These are phyloP conservation scores for Clistopyga incitator DNA, from an alignment of 2,888 invertebrate genomes.

Conservation along the genomic window DNA sequence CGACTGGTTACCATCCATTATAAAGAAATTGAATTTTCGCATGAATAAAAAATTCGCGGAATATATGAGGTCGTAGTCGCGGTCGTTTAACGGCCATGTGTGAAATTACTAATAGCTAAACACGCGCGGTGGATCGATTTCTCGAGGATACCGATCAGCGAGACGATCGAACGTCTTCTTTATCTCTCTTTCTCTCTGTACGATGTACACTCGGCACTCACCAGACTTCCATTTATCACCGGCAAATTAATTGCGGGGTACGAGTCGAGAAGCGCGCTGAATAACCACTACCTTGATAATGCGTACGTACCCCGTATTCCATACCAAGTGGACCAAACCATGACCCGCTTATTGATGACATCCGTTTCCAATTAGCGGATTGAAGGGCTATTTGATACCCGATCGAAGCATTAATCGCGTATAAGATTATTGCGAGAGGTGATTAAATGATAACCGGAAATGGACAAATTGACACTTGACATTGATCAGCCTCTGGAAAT, in stretches of 20 bases:
- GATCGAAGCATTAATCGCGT: not conserved
- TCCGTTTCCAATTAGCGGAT: not conserved
- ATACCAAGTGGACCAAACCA: not conserved
- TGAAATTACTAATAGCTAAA: constrained; percentile 66
- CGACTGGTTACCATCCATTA: constrained; percentile 47
- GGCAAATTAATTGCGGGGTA: constrained; percentile 64
- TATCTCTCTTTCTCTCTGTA: constrained; percentile 13
- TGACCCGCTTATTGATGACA: not conserved
- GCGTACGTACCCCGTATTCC: constrained; percentile 15
- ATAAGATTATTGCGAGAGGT: not conserved
- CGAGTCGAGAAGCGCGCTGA: constrained; percentile 40
- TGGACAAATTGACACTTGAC: too few relatives aligned
- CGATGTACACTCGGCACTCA: constrained; percentile 33
- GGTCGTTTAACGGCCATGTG: constrained; percentile 56
- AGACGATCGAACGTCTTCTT: constrained; percentile 55
- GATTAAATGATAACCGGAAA: not conserved
- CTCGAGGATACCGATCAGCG: constrained; percentile 51
- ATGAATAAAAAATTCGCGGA: constrained; percentile 19
- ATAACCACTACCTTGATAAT: constrained; percentile 32
- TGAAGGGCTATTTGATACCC: not conserved
- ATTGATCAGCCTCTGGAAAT: too few relatives aligned
- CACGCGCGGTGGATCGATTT: constrained; percentile 58
- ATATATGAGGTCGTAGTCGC: constrained; percentile 26
- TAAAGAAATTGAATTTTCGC: constrained; percentile 57
- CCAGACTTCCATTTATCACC: constrained; percentile 60